Conservation (phyloP, 2,888 invertebrate genomes). For the Bhutanitis thaidina region DNA sequence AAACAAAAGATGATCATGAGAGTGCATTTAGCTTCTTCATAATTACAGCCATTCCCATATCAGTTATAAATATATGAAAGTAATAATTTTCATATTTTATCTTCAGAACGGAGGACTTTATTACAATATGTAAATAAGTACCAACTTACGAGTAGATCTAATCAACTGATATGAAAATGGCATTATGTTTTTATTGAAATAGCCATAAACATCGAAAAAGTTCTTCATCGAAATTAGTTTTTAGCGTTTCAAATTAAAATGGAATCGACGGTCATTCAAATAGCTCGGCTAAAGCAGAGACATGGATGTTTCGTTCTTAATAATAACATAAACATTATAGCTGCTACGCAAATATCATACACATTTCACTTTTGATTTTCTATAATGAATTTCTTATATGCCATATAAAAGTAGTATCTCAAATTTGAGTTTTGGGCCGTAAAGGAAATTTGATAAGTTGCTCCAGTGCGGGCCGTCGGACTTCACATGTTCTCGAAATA, state of each 20-base stretch:
- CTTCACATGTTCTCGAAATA: no score
- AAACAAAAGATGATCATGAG: constrained; percentile 34
- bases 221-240: neutral
- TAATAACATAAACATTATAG: constrained; percentile 14
- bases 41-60: constrained; percentile 2
- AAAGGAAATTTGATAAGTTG: no score
- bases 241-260: constrained; percentile 11
- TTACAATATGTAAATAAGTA: no score
- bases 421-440: no score
- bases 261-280: constrained; percentile 21
- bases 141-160: neutral
- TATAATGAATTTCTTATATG: no score
- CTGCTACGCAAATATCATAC: neutral
- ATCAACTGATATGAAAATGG: neutral
- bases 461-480: no score
- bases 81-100: neutral
- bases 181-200: neutral
- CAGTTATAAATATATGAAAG: neutral
- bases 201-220: neutral
- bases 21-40: constrained; percentile 31
- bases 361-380: no score
- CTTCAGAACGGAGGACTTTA: no score
- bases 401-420: no score
- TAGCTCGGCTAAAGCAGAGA: constrained; percentile 30
- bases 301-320: constrained; percentile 43